A percentile compares a stretch with the other conserved stretches of the same genome.
Conservation (phyloP, 2,113 vertebrate species). For the Prionailurus viverrinus region DNA sequence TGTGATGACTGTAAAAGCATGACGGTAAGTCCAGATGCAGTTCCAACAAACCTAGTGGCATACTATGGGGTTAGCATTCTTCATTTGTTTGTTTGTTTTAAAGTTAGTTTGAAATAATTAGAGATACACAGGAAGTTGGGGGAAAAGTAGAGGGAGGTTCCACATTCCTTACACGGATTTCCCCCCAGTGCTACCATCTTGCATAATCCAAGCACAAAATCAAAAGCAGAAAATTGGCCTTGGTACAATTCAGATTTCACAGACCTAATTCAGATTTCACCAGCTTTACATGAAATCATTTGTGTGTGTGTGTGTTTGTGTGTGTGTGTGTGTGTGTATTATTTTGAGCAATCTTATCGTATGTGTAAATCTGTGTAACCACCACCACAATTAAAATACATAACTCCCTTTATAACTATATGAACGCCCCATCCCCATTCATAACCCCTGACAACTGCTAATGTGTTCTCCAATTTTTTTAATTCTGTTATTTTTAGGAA, state of each 20-base stretch:
- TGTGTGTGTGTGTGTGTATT: background rate
- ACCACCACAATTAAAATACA: background rate
- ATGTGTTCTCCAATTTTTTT: background rate
- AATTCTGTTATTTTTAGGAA: background rate
- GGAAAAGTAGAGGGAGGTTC: accelerated
- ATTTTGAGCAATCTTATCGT: background rate
- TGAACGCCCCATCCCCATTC: background rate
- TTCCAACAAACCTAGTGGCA: background rate
- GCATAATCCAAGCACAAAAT: background rate
- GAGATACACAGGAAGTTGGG: background rate
- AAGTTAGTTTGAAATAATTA: background rate
- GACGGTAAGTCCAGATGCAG: background rate
- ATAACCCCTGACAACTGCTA: background rate
- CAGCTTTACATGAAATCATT: background rate
- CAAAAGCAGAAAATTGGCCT: background rate
- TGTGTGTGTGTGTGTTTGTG: background rate
- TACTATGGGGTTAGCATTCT: no score
- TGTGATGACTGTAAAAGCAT: background rate
- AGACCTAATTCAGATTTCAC: background rate
- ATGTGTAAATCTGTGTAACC: background rate
- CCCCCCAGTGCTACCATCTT: background rate
- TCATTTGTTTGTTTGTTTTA: background rate
- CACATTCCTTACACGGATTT: background rate
- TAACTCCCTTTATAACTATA: background rate
- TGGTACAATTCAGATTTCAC: background rate